Evolutionary conservation across 2,797 vertebrate species (phyloP).

Genomic region (Tapera naevia): DNA sequence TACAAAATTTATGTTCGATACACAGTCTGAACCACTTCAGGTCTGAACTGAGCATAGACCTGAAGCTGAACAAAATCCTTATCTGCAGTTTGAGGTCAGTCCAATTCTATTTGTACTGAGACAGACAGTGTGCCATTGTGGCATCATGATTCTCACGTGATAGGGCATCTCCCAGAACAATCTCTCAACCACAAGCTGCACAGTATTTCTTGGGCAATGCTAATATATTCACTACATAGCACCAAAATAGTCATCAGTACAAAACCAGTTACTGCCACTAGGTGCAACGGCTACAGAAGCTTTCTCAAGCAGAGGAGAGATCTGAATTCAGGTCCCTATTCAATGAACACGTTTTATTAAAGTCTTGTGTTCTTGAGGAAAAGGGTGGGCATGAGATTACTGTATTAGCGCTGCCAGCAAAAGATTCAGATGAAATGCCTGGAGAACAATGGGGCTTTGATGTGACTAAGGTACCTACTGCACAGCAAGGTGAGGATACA

Average conservation of each 20-base stretch:
- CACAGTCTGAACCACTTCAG: background rate
- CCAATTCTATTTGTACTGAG: background rate
- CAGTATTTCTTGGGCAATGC: background rate
- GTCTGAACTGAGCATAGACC: background rate
- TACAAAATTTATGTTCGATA: background rate
- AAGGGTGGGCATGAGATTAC: background rate
- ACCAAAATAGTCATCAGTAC: background rate
- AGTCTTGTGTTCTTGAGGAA: background rate
- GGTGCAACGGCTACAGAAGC: accelerated
- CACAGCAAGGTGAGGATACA: background rate
- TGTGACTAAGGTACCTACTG: background rate
- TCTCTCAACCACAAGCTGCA: background rate
- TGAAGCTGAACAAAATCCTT: background rate
- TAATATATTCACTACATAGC: background rate
- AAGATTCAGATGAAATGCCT: background rate
- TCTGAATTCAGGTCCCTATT: background rate
- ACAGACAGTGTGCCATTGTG: background rate
- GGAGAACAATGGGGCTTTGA: background rate
- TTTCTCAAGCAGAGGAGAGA: background rate
- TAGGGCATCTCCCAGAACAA: background rate
- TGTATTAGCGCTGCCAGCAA: background rate
- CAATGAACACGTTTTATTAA: background rate
- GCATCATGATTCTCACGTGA: background rate
- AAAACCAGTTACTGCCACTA: background rate
- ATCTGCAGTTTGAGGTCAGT: background rate